Conservation (phyloP, 1,140 invertebrate species). For the Diachasma alloeum region DNA sequence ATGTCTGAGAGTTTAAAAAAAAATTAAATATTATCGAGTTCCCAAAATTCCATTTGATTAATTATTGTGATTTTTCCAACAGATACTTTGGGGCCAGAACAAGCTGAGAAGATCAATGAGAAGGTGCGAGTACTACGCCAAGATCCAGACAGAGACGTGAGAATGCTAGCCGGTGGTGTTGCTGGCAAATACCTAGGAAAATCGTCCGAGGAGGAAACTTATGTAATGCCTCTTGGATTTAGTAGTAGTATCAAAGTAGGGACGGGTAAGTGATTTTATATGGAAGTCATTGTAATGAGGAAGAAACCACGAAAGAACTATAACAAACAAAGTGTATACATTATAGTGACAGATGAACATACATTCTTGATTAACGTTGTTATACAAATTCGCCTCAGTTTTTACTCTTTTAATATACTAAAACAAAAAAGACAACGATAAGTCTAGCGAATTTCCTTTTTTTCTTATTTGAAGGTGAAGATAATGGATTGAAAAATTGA, state of each 20-base stretch:
- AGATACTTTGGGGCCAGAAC: constrained; percentile 44
- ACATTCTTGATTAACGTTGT: constrained; percentile 2
- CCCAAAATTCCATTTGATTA: neutral
- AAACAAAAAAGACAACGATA: neutral
- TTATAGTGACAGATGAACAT: neutral
- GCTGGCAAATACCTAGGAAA: constrained; percentile 27
- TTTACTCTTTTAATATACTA: neutral
- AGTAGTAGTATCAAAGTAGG: neutral
- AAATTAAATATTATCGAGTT: neutral
- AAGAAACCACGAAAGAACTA: neutral
- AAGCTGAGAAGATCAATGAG: constrained; percentile 44
- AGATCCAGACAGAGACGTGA: constrained; percentile 57
- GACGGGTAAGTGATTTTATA: neutral
- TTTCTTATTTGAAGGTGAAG: neutral
- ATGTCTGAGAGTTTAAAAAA: too few species aligned
- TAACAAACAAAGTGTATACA: neutral
- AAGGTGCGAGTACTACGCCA: constrained; percentile 45
- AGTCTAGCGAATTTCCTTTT: neutral
- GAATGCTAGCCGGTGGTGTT: constrained; percentile 47
- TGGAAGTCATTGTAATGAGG: neutral
- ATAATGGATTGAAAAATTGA: neutral
- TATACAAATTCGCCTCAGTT: constrained; percentile 9
- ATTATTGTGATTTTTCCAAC: constrained; percentile 27
- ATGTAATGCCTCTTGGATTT: neutral
- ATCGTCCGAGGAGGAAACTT: neutral